phyloP scores from a whole-genome alignment of 2,113 vertebrate genomes.

The Accipiter virgatus region DNA sequence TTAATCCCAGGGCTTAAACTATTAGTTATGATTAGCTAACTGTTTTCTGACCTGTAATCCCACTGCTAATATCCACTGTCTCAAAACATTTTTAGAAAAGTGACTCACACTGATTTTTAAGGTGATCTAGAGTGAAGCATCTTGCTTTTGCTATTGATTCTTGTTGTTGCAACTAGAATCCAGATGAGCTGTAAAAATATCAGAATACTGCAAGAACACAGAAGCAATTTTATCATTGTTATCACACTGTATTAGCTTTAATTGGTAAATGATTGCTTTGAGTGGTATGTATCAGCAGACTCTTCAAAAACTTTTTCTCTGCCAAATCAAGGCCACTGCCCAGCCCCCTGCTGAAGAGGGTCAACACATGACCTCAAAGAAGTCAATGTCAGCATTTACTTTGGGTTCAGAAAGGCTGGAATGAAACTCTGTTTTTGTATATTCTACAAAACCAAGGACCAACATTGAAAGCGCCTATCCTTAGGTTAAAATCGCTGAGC shows the following conservation, averaged over 20 bases:
- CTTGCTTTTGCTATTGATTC: neutral
- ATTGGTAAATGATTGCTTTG: neutral
- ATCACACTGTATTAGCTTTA: neutral
- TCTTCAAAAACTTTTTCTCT: neutral
- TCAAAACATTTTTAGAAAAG: neutral
- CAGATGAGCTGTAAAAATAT: neutral
- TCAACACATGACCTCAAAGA: neutral
- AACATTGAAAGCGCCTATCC: neutral
- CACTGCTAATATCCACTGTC: neutral
- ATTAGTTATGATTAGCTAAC: neutral
- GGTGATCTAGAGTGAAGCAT: neutral
- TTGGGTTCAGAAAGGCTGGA: neutral
- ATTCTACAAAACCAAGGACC: neutral
- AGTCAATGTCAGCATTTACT: neutral
- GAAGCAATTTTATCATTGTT: neutral
- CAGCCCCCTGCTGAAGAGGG: neutral
- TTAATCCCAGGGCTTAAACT: neutral
- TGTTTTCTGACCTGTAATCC: neutral
- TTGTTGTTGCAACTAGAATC: neutral
- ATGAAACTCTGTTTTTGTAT: neutral
- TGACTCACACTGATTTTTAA: neutral
- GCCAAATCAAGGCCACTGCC: neutral
- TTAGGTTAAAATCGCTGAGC: neutral
- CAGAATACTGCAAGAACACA: neutral
- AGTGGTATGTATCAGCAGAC: neutral